These are phyloP conservation scores for Lutraria rhynchaena DNA, from an alignment of 1,140 invertebrate genomes.

Conservation along the genomic window DNA sequence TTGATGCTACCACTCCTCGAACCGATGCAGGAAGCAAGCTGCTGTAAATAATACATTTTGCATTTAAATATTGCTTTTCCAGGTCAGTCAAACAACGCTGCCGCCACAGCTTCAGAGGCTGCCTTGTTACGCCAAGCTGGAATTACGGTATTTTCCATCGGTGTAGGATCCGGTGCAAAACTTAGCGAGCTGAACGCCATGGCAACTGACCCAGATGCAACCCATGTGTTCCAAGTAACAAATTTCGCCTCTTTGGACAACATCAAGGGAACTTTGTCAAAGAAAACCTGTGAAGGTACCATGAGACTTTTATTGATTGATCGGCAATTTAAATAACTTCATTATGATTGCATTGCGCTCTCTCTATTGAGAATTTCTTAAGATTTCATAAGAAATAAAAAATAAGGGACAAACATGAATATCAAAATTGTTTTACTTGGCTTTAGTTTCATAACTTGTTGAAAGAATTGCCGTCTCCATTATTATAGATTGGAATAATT, in stretches of 20 bases:
- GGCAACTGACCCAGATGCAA: conserved; percentile 68
- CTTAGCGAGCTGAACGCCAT: conserved; percentile 66
- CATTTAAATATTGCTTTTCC: too few relatives aligned
- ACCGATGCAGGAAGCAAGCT: too few relatives aligned
- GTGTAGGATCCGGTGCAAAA: conserved; percentile 64
- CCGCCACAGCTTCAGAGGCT: conserved; percentile 54
- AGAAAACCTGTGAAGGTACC: conserved; percentile 65
- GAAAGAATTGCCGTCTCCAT: too few relatives aligned
- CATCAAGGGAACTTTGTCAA: conserved; percentile 63
- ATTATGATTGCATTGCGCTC: neutral
- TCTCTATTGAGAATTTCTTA: neutral
- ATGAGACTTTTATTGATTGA: too few relatives aligned
- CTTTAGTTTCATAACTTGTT: too few relatives aligned
- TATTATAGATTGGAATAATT: too few relatives aligned
- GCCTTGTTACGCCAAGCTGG: conserved; percentile 44
- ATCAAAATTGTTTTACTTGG: too few relatives aligned
- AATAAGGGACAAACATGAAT: too few relatives aligned
- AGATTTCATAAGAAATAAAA: neutral
- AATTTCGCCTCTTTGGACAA: conserved; percentile 65
- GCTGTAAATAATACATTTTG: too few relatives aligned
- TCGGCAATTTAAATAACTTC: neutral
- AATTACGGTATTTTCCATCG: conserved; percentile 72
- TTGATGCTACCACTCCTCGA: too few relatives aligned
- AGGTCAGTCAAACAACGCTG: conserved; percentile 55
- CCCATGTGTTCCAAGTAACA: conserved; percentile 68